Evolutionary conservation across 1,140 invertebrate genomes (phyloP).

Genomic region (Ylistrum balloti): DNA sequence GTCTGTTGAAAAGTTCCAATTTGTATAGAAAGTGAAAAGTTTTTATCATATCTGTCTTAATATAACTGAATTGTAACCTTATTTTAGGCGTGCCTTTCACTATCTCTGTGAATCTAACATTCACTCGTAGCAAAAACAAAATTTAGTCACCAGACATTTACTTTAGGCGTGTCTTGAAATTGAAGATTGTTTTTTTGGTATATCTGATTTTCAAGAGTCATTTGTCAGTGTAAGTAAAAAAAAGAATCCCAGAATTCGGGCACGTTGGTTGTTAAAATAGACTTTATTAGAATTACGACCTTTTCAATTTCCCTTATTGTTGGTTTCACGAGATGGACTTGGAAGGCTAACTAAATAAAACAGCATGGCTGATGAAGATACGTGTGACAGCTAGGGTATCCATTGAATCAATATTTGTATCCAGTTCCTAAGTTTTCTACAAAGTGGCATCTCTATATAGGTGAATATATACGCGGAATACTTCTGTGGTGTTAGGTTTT

Average conservation of each 20-base stretch:
- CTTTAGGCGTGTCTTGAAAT: slow-evolving; percentile 11
- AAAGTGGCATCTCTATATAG: neutral
- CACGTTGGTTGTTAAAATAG: neutral
- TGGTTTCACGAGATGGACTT: neutral
- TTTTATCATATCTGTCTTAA: neutral
- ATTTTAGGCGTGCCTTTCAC: neutral
- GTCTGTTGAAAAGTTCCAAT: slow-evolving; percentile 15
- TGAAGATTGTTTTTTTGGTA: neutral
- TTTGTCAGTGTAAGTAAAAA: neutral
- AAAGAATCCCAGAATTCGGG: neutral
- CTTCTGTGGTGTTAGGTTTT: neutral
- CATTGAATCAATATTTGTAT: neutral
- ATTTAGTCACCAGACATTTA: neutral
- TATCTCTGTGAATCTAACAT: neutral
- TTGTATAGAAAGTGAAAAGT: neutral
- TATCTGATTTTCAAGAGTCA: neutral
- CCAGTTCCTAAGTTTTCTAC: neutral
- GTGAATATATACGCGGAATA: neutral
- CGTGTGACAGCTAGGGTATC: neutral
- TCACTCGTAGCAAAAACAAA: neutral
- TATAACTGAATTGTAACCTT: neutral
- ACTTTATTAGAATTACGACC: neutral
- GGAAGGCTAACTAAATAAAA: neutral
- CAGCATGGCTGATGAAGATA: neutral
- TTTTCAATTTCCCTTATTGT: slow-evolving; percentile 7